Conservation (phyloP, 2,113 vertebrate genomes). For the Thamnaconus septentrionalis region DNA sequence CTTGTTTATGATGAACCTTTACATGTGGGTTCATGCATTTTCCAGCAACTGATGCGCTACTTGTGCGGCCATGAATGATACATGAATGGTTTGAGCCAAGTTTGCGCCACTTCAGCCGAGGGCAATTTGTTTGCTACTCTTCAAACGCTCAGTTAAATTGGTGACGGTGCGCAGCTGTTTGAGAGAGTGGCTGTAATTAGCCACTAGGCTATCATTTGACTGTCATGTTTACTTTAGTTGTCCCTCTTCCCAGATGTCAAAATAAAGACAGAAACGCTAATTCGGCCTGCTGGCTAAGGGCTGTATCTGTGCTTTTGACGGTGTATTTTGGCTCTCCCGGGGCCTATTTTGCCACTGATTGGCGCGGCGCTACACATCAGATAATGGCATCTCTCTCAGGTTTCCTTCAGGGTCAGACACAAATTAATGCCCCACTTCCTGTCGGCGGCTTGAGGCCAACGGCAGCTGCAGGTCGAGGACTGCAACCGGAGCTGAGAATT, state of each 20-base stretch:
- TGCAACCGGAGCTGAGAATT: constrained; percentile 21
- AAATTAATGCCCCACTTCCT: constrained; percentile 72
- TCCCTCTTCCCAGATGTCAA: constrained; percentile 38
- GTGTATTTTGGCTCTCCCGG: constrained; percentile 55
- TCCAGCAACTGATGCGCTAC: too few relatives aligned
- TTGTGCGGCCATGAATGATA: too few relatives aligned
- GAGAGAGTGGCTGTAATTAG: constrained; percentile 28
- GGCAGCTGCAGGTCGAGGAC: constrained; percentile 53
- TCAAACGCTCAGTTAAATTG: constrained; percentile 9
- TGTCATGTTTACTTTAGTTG: constrained; percentile 22
- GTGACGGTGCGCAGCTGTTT: not conserved
- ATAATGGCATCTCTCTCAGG: constrained; percentile 73
- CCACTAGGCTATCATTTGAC: constrained; percentile 6
- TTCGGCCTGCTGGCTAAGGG: constrained; percentile 35
- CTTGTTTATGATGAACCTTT: too few relatives aligned
- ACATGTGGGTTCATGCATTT: too few relatives aligned
- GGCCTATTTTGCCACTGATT: constrained; percentile 63
- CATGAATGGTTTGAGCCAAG: too few relatives aligned
- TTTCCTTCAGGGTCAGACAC: constrained; percentile 74
- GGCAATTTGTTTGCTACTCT: constrained; percentile 25
- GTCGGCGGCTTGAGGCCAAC: constrained; percentile 56
- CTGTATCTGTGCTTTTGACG: constrained; percentile 35
- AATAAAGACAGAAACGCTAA: constrained; percentile 46
- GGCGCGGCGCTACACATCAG: constrained; percentile 61
- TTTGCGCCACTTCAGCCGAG: too few relatives aligned